phyloP scores from a whole-genome alignment of 1,140 invertebrate genomes.

The Drosophila auraria region DNA sequence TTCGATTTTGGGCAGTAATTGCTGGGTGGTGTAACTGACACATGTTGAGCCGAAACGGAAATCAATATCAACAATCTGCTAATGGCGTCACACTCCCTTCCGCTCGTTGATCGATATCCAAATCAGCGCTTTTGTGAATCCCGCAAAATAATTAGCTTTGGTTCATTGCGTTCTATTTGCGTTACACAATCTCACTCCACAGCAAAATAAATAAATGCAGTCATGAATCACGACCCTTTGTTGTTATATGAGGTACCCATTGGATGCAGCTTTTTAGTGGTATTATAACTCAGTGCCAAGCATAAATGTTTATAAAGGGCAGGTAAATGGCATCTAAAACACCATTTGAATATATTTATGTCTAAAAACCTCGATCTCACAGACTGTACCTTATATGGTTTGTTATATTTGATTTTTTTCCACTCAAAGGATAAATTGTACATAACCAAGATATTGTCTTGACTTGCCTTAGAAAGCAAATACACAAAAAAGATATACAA shows the following conservation, averaged over 20 bases:
- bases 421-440: too few species aligned
- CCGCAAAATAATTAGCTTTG: conserved; percentile 2
- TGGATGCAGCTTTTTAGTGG: background rate
- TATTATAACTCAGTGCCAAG: background rate
- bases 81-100: background rate
- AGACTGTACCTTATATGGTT: too few species aligned
- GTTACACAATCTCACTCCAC: background rate
- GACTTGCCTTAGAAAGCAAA: too few species aligned
- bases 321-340: too few species aligned
- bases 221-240: background rate
- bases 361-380: too few species aligned
- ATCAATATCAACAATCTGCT: background rate
- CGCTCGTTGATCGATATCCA: background rate
- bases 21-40: background rate
- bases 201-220: background rate
- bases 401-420: too few species aligned
- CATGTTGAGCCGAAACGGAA: too few species aligned
- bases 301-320: too few species aligned
- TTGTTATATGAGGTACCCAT: background rate
- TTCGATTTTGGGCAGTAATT: background rate
- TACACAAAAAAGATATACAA: too few species aligned
- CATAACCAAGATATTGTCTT: too few species aligned
- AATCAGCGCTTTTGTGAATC: background rate
- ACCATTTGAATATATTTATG: too few species aligned
- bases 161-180: conserved; percentile 1